Base-by-base conservation (phyloP, 2,888 invertebrate species). In the Nudaria mundana region DNA sequence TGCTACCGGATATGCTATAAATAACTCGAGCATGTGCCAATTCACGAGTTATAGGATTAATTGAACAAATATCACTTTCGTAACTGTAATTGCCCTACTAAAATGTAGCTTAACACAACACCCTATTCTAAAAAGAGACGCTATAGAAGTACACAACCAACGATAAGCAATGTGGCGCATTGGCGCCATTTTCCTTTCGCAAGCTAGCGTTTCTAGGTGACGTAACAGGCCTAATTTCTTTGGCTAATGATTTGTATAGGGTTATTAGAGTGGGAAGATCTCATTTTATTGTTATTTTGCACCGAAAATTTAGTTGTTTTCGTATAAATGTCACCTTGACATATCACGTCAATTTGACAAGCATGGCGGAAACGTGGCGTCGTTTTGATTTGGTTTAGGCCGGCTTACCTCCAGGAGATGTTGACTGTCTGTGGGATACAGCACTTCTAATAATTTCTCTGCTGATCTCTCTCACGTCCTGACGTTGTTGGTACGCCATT, bases 321-420 rank as follows among this genome's bases (percentile, higher is more conserved):
- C 71, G 62, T 84, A 68, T 73, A 73, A 63, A 83, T 88, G 89
- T 89, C 89, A 89, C 81, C 83, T 87, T 89, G 89, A 89, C 89
- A 74, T 83, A 81, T 79, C 60, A 74, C 65, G 89, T 89, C 89
- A 89, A 77, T 75, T 73, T 89, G 89, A 89, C 89, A 89, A 80
- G 81, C 76, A 84, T 86, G 87, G 87, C 86, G 81, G 82, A 86
- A 88, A 87, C 88, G 88, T 88, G 88, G 87, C 89, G 87, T 88
- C 87, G 80, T 77, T 78, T 80, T 75, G 69, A 71, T 65, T 66
- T 8, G 6, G 20, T 20, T 20, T 65, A 59, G 61, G 63, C 76
- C 75, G 72, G 73, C 83, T 81, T 74, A 89, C 88, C 87, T 82
- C 83, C 86, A 67, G 88, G 85, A 52, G 89, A 88, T 69, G 84